phyloP scores from a whole-genome alignment of 2,888 invertebrate species.

The Eristalis intricaria region DNA sequence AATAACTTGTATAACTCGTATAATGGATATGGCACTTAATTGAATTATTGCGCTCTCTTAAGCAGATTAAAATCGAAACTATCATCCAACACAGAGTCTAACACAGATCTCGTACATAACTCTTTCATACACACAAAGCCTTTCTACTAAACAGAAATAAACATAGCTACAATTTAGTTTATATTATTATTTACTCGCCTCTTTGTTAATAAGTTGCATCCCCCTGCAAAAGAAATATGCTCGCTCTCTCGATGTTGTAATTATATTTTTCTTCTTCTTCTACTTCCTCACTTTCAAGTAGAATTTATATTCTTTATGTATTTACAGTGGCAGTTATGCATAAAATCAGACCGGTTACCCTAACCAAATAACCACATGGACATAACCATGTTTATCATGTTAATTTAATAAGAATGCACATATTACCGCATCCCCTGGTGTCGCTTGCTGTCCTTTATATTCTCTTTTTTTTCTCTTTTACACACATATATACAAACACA shows the following conservation, averaged over 20 bases:
- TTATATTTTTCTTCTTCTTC: slow-evolving; percentile 14
- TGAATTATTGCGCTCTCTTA: slow-evolving; percentile 21
- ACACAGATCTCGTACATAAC: neutral
- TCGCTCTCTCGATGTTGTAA: slow-evolving; percentile 57
- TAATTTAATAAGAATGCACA: slow-evolving; percentile 53
- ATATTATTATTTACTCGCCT: slow-evolving; percentile 37
- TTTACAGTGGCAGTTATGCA: slow-evolving; percentile 1
- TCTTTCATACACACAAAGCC: slow-evolving; percentile 10
- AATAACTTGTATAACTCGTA: slow-evolving; percentile 23
- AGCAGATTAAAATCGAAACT: neutral
- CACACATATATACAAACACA: neutral
- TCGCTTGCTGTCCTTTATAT: slow-evolving; percentile 60
- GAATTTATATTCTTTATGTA: slow-evolving; percentile 14
- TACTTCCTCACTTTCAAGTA: slow-evolving; percentile 22
- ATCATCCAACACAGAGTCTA: slow-evolving; percentile 14
- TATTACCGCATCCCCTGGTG: slow-evolving; percentile 66
- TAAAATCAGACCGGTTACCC: slow-evolving; percentile 1
- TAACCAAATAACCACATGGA: slow-evolving; percentile 33
- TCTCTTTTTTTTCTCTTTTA: slow-evolving; percentile 48
- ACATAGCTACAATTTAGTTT: neutral
- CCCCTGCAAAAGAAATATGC: slow-evolving; percentile 27
- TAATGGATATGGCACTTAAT: slow-evolving; percentile 66
- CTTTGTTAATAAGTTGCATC: slow-evolving; percentile 57
- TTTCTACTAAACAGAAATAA: slow-evolving; percentile 40
- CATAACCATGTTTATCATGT: slow-evolving; percentile 15